A percentile compares a stretch with the other conserved stretches of the same genome.
These are phyloP conservation scores for Enteromius radiatus DNA, from an alignment of 2,797 vertebrate species.

Conservation along the genomic window DNA sequence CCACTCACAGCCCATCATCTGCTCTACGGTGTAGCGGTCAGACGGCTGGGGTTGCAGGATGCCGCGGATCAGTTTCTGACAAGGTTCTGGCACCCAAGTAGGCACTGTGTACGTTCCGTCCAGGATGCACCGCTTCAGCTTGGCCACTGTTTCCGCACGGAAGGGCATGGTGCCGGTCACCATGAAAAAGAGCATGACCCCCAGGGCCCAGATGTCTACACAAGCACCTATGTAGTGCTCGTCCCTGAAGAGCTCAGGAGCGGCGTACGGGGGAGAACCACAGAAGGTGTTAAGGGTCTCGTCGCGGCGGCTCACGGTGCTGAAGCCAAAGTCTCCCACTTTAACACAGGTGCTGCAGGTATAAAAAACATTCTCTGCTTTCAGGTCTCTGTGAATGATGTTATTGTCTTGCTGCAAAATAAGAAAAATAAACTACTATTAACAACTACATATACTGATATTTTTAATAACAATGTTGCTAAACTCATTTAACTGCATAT, in stretches of 20 bases:
- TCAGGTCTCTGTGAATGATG: constrained; percentile 95
- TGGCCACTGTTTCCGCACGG: constrained; percentile 93
- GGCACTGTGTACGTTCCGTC: constrained; percentile 87
- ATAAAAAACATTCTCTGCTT: constrained; percentile 96
- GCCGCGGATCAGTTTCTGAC: constrained; percentile 86
- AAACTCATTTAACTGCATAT: neutral
- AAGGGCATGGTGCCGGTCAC: constrained; percentile 92
- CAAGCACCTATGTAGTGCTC: constrained; percentile 89
- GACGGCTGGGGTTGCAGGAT: constrained; percentile 87
- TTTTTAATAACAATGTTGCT: neutral
- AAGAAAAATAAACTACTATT: constrained; percentile 14
- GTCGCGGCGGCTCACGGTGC: constrained; percentile 88
- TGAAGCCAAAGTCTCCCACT: constrained; percentile 98
- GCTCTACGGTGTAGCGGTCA: constrained; percentile 84
- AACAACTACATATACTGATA: neutral
- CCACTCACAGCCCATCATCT: constrained; percentile 93
- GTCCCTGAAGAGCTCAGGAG: constrained; percentile 93
- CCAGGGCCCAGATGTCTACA: constrained; percentile 95
- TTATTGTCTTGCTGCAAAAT: constrained; percentile 89
- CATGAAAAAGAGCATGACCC: constrained; percentile 95
- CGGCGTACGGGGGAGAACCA: constrained; percentile 94
- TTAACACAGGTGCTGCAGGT: constrained; percentile 91
- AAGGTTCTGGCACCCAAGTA: constrained; percentile 83
- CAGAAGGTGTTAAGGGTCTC: constrained; percentile 96
- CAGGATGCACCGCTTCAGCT: constrained; percentile 93